Evolutionary conservation across 2,113 vertebrate species (phyloP), one percentile per base, ranked within the genome.

Genomic region (Cryptotis parvus): DNA sequence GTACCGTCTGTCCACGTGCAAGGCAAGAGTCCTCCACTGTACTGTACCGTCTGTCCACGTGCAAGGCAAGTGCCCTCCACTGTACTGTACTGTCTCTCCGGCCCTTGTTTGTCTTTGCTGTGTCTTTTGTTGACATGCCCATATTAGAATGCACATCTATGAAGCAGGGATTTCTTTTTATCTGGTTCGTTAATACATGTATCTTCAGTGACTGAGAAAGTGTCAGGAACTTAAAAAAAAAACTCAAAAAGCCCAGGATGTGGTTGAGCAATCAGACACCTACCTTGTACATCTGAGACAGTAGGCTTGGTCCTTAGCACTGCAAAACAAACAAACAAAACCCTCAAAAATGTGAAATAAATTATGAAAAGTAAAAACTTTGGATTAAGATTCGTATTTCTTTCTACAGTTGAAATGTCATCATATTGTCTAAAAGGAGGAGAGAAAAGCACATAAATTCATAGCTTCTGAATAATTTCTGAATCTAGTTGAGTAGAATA

Each of bases 291-390:
- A 58, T 58, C 18, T 58, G 55, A 58, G 55, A 24, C 55, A 20
- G 20, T 58, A 20, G 16, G 20, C 24, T 58, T 58, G 55, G 24
- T 49, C 55, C 55, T 8, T 20, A 58, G 6, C 15, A 58, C 55
- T 58, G 20, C 55, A 58, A 58, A 24, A 58, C 4, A 22, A 20
- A 58, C n/a, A n/a, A n/a, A n/a, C n/a, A n/a, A n/a, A n/a, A n/a
- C n/a, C n/a, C n/a, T n/a, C n/a, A 65, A 68, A 75, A 84, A n/a
- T 65, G 15, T 86, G 41, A 73, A 69, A 45, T 75, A 70, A 77
- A 81, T 80, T 70, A 55, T 72, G 37, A 89, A 87, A 94, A 91
- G 52, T 63, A 41, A 68, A 87, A 45, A 33, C 29, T 87, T 68
- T 77, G 31, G 39, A 70, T 78, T 72, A 93, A 49, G 9, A 49